Evolutionary conservation across 2,888 invertebrate genomes (phyloP).

Genomic region (Teleiodes luculella): DNA sequence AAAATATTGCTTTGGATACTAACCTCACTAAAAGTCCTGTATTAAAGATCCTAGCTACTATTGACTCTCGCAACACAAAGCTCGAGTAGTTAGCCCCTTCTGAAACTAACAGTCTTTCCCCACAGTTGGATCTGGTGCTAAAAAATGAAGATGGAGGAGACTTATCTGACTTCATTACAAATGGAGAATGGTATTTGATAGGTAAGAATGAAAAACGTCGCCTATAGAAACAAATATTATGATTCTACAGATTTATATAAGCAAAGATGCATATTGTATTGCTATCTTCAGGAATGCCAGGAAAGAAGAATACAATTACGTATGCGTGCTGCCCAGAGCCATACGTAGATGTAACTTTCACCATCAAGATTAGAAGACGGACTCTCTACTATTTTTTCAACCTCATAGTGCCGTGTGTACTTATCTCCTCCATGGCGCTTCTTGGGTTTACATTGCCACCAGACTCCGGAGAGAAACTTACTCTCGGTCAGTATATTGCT

Average conservation of each 20-base stretch:
- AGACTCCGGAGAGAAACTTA: constrained; percentile 97
- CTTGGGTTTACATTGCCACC: constrained; percentile 98
- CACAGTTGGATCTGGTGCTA: constrained; percentile 96
- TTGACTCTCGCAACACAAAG: background rate
- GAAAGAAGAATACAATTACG: constrained; percentile 92
- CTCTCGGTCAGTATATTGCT: constrained; percentile 85
- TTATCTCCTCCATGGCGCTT: constrained; percentile 99
- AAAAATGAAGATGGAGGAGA: constrained; percentile 97
- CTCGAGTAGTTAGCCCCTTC: constrained; percentile 3
- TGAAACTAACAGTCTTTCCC: constrained; percentile 27
- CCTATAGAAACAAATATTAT: background rate
- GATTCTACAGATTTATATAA: too few species aligned
- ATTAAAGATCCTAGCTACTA: background rate
- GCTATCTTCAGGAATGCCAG: constrained; percentile 88
- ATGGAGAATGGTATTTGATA: constrained; percentile 99
- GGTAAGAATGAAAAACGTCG: constrained; percentile 81
- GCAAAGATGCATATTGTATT: background rate
- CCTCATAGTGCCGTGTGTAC: constrained; percentile 98
- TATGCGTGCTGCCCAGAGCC: constrained; percentile 97
- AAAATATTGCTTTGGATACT: background rate
- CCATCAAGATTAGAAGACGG: constrained; percentile 96
- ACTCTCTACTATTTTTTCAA: constrained; percentile 99
- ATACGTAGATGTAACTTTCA: constrained; percentile 97
- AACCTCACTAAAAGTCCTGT: too few species aligned
- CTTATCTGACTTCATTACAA: constrained; percentile 97